A percentile compares a stretch with the other conserved stretches of the same genome.
Conservation (phyloP, 1,140 invertebrate species). For the Aporrectodea caliginosa region DNA sequence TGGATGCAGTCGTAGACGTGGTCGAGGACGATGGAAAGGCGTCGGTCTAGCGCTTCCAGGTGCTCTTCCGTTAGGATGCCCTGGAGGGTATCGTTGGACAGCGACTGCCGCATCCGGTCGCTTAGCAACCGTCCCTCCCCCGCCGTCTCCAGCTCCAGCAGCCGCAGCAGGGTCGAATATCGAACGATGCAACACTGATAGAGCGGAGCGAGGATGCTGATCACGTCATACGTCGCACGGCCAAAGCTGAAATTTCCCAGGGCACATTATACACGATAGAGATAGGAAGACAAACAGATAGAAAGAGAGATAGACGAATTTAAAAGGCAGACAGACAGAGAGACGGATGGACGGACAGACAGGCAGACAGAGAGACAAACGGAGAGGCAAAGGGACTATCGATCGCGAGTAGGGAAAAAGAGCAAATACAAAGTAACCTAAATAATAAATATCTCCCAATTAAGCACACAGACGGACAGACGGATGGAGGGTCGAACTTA, state of each 20-base stretch:
- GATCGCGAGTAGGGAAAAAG: not conserved
- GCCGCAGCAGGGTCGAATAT: constrained; percentile 68
- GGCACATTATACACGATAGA: too few relatives aligned
- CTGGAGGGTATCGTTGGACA: constrained; percentile 73
- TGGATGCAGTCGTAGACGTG: constrained; percentile 53
- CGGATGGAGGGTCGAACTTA: not conserved
- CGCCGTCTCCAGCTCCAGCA: constrained; percentile 62
- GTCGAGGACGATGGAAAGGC: constrained; percentile 66
- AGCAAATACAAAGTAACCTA: not conserved
- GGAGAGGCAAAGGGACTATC: not conserved
- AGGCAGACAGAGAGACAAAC: not conserved
- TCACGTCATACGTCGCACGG: constrained; percentile 81
- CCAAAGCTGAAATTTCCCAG: constrained; percentile 74
- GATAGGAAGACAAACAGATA: constrained; percentile 20
- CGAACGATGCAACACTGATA: constrained; percentile 85
- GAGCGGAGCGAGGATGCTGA: constrained; percentile 86
- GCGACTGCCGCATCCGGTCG: constrained; percentile 69
- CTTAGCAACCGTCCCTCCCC: constrained; percentile 74
- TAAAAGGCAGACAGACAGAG: too few relatives aligned
- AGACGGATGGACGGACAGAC: too few relatives aligned
- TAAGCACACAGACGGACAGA: not conserved
- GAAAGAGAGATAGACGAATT: too few relatives aligned
- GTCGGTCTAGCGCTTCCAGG: constrained; percentile 76
- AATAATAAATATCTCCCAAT: not conserved
- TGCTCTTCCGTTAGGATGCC: constrained; percentile 88